Conservation (phyloP, 2,888 invertebrate genomes). For the Cecidostiba fungosa region DNA sequence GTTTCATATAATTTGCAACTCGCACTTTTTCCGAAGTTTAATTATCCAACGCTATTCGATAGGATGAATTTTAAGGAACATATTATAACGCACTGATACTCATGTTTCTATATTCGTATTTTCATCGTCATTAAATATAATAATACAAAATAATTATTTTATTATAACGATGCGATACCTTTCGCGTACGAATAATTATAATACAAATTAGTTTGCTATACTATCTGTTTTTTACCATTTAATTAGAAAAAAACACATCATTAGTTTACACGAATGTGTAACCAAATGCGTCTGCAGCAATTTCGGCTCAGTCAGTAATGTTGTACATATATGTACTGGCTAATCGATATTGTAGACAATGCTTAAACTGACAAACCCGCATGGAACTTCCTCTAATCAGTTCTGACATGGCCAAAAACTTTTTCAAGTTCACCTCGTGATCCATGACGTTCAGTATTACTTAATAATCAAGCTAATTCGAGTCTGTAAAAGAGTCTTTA, state of each 20-base stretch:
- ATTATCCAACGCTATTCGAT: constrained; percentile 3
- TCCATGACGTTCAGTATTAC: neutral
- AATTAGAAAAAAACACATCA: no score
- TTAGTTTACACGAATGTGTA: no score
- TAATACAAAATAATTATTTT: neutral
- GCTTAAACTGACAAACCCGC: constrained; percentile 21
- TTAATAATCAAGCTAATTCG: neutral
- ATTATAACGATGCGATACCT: neutral
- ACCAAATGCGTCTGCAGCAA: neutral
- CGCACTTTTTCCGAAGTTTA: constrained; percentile 37
- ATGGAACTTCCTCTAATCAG: constrained; percentile 37
- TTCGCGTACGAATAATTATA: neutral
- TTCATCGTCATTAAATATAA: neutral
- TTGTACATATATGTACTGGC: neutral
- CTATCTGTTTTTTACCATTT: no score
- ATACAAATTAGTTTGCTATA: no score
- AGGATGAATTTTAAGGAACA: neutral
- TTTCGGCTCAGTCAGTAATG: neutral
- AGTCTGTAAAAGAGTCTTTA: neutral
- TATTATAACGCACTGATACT: neutral
- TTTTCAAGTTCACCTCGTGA: neutral
- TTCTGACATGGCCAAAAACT: neutral
- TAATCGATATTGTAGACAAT: constrained; percentile 26
- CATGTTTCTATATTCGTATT: neutral
- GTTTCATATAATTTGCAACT: neutral